phyloP scores from a whole-genome alignment of 1,140 invertebrate genomes.

The Nasonia giraulti region DNA sequence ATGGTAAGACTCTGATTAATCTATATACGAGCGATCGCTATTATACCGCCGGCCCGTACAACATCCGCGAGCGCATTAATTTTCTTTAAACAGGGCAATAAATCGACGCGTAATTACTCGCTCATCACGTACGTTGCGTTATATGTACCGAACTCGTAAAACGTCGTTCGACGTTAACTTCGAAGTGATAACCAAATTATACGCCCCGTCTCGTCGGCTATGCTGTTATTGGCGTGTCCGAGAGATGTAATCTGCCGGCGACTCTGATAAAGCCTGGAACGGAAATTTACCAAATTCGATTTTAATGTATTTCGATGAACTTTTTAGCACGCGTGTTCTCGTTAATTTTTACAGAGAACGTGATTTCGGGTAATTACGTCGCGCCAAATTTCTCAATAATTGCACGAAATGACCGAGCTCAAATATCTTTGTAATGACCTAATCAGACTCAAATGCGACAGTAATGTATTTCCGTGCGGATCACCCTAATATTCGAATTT shows the following conservation, averaged over 20 bases:
- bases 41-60: neutral
- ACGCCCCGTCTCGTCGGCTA: neutral
- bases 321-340: too few relatives aligned
- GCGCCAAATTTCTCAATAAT: neutral
- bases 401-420: too few relatives aligned
- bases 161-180: neutral
- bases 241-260: too few relatives aligned
- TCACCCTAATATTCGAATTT: too few relatives aligned
- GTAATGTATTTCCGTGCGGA: too few relatives aligned
- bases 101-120: slow-evolving; percentile 10
- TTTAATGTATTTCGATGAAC: too few relatives aligned
- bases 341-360: too few relatives aligned
- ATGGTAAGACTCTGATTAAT: slow-evolving; percentile 47
- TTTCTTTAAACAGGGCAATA: slow-evolving; percentile 18
- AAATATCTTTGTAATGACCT: neutral
- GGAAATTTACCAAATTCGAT: too few relatives aligned
- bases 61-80: slow-evolving; percentile 9
- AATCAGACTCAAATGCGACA: neutral
- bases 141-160: neutral
- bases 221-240: too few relatives aligned
- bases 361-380: neutral
- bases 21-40: slow-evolving; percentile 30
- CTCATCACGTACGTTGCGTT: neutral
- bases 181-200: slow-evolving; percentile 31
- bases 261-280: too few relatives aligned